Evolutionary conservation across 1,140 invertebrate species (phyloP).

Genomic region (Drosophila ohnishii): DNA sequence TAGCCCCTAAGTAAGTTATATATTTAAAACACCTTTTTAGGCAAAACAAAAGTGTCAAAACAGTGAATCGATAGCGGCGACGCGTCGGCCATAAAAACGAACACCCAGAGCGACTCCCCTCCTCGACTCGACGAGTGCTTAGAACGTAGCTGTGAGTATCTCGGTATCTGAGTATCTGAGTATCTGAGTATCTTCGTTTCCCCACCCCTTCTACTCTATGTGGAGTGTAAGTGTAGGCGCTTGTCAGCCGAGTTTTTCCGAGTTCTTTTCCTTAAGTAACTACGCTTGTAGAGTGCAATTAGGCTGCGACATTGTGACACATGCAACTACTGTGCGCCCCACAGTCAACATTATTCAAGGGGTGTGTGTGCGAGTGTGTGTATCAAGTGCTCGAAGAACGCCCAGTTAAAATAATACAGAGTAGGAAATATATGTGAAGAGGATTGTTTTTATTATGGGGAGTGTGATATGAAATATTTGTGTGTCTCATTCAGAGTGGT

Average conservation of each 20-base stretch:
- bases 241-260: slow-evolving; percentile 43
- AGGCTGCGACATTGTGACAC: slow-evolving; percentile 67
- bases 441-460: slow-evolving; percentile 9
- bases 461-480: slow-evolving; percentile 11
- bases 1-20: slow-evolving; percentile 64
- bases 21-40: slow-evolving; percentile 76
- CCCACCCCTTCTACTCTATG: slow-evolving; percentile 1
- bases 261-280: slow-evolving; percentile 57
- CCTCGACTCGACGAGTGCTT: slow-evolving; percentile 10
- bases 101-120: slow-evolving; percentile 60
- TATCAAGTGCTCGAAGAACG: slow-evolving; percentile 13
- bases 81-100: slow-evolving; percentile 61
- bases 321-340: slow-evolving; percentile 63
- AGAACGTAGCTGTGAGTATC: slow-evolving; percentile 22
- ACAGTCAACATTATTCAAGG: slow-evolving; percentile 22
- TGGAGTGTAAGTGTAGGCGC: slow-evolving; percentile 32
- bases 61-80: slow-evolving; percentile 51
- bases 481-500: slow-evolving; percentile 9
- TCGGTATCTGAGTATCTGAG: slow-evolving; percentile 17
- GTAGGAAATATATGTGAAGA: not conserved
- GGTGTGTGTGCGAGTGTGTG: not conserved
- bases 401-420: not conserved
- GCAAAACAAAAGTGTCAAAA: slow-evolving; percentile 79
- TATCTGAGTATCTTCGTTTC: slow-evolving; percentile 1
- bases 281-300: slow-evolving; percentile 73